Conservation (phyloP, 2,888 invertebrate species). For the Schrankia costaestrigalis region DNA sequence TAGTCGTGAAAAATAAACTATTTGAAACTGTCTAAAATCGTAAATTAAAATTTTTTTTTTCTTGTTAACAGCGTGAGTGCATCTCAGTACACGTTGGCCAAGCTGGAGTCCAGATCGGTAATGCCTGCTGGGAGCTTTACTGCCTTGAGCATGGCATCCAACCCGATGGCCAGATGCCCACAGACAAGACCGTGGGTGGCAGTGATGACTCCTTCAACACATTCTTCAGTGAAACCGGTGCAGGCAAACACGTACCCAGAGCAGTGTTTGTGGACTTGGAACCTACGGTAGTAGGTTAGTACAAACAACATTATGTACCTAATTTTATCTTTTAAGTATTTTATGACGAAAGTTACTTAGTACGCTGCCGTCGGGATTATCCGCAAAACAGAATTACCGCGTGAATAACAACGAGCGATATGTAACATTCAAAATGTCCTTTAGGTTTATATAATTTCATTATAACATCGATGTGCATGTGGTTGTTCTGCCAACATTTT, state of each 20-base stretch:
- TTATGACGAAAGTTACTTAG: too few species aligned
- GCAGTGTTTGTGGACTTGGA: slow-evolving; percentile 97
- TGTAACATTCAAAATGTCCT: too few species aligned
- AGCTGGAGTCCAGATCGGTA: slow-evolving; percentile 92
- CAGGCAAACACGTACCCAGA: slow-evolving; percentile 97
- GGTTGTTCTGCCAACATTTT: too few species aligned
- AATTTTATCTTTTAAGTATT: too few species aligned
- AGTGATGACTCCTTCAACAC: slow-evolving; percentile 98
- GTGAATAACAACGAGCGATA: too few species aligned
- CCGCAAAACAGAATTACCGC: too few species aligned
- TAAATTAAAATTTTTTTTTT: slow-evolving; percentile 5
- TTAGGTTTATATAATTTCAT: too few species aligned
- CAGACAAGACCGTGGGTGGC: slow-evolving; percentile 94
- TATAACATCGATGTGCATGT: too few species aligned
- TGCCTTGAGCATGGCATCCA: slow-evolving; percentile 95
- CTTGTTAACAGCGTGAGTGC: slow-evolving; percentile 80
- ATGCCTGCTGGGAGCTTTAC: slow-evolving; percentile 94
- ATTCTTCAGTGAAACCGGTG: slow-evolving; percentile 96
- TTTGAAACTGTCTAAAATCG: too few species aligned
- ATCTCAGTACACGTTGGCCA: slow-evolving; percentile 83
- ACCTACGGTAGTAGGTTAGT: slow-evolving; percentile 91
- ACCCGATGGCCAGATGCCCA: slow-evolving; percentile 96
- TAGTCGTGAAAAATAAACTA: too few species aligned
- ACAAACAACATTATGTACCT: too few species aligned
- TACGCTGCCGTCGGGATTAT: too few species aligned